These are phyloP conservation scores for Venturia canescens DNA, from an alignment of 1,140 invertebrate species.

Conservation along the genomic window DNA sequence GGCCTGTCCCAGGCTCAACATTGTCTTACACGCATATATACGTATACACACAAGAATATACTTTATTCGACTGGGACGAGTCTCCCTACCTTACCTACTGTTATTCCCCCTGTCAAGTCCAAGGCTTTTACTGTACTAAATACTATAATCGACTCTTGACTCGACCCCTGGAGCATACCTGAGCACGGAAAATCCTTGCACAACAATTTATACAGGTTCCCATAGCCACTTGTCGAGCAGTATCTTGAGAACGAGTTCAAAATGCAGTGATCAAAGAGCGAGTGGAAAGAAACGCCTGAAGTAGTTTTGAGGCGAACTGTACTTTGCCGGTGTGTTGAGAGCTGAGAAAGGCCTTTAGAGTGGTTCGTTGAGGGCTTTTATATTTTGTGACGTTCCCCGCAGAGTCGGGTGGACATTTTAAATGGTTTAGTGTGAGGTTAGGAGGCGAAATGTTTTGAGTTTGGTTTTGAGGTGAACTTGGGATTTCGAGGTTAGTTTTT, in stretches of 20 bases:
- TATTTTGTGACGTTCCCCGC: too few species aligned
- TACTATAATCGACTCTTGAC: background rate
- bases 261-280: background rate
- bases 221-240: too few species aligned
- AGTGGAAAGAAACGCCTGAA: too few species aligned
- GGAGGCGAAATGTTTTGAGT: too few species aligned
- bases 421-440: too few species aligned
- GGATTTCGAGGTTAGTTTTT: too few species aligned
- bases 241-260: background rate
- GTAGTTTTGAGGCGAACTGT: too few species aligned
- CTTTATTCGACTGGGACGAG: background rate
- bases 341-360: too few species aligned
- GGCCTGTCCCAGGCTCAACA: background rate
- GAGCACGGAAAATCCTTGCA: background rate
- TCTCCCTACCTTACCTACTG: slow-evolving; percentile 21
- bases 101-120: background rate
- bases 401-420: too few species aligned
- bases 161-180: background rate
- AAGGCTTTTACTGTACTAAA: background rate
- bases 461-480: too few species aligned
- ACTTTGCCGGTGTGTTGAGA: too few species aligned
- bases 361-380: too few species aligned
- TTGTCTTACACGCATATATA: background rate
- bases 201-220: background rate
- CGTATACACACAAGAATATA: background rate